Base-by-base conservation (phyloP, 2,113 vertebrate genomes). In the Anser brachyrhynchus region DNA sequence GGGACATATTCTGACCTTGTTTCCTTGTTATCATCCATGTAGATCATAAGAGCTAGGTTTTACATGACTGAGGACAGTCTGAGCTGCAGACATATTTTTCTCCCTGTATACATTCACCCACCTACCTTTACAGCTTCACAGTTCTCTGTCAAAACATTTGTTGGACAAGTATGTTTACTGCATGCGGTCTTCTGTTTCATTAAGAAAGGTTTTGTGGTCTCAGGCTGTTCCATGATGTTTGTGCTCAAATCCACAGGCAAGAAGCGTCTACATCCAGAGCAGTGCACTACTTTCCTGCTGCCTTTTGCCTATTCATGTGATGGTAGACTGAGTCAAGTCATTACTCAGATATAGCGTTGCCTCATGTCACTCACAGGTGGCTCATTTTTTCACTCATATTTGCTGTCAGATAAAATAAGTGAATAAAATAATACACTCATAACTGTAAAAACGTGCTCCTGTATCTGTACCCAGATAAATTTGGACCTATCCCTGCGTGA, bases 121-220 rank as follows among this genome's bases (percentile, higher is more conserved):
- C 65, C 46, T 92, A 55, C 41, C 31, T 83, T 90, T 87, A 90
- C 57, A 89, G 41, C 73, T 86, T 93, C 39, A 55, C 35, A 71
- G 39, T 43, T 90, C 43, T 89, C 71, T 91, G 44, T 72, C 72
- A 84, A 83, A 96, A 78, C 61, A 35, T 78, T 77, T 93, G 33
- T 37, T 70, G 84, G 84, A 76, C 39, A 70, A 62, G 55, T 64
- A 55, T 0, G 1, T 44, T 86, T 83, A 51, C 51, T 80, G 67
- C 75, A 70, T 83, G 55, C n/a, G 29, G 54, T 84, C 62, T 66
- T 91, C 62, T 35, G 31, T 87, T 91, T 91, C 86, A 75, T 71
- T 95, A 91, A 81, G 80, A 84, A 84, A 82, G 15, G 18, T 84
- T 41, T 85, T 73, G 41, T 9, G 29, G 29, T 83, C 82, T 88